These are phyloP conservation scores for Sardinella longiceps DNA, from an alignment of 2,797 vertebrate genomes.

Conservation along the genomic window DNA sequence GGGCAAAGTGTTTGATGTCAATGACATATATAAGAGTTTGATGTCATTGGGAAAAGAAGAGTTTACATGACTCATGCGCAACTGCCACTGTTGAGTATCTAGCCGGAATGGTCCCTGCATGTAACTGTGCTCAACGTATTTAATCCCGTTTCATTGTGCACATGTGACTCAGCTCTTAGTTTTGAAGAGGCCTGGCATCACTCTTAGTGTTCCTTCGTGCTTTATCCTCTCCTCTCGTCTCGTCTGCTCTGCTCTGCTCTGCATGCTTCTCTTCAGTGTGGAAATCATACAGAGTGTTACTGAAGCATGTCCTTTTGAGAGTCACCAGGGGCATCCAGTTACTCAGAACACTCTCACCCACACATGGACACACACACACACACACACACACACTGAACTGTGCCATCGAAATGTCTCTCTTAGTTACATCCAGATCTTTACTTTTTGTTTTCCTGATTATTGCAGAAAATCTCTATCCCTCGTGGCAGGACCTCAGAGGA, in stretches of 20 bases:
- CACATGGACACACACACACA: background rate
- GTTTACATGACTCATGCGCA: too few species aligned
- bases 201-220: background rate
- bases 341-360: background rate
- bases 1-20: too few species aligned
- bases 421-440: constrained; percentile 1
- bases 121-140: too few species aligned
- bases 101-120: too few species aligned
- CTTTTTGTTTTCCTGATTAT: constrained; percentile 42
- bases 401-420: background rate
- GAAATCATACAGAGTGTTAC: background rate
- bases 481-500: constrained; percentile 83
- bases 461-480: constrained; percentile 93
- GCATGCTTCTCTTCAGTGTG: background rate
- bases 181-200: too few species aligned
- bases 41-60: too few species aligned
- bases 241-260: too few species aligned
- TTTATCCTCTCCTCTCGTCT: too few species aligned
- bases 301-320: background rate
- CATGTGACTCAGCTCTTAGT: too few species aligned
- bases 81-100: too few species aligned
- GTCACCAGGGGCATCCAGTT: background rate
- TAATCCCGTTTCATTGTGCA: too few species aligned
- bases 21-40: too few species aligned
- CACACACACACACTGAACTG: background rate